A percentile compares a stretch with the other conserved stretches of the same genome.
phyloP scores from a whole-genome alignment of 2,797 vertebrate genomes.

The Syngnathus acus region DNA sequence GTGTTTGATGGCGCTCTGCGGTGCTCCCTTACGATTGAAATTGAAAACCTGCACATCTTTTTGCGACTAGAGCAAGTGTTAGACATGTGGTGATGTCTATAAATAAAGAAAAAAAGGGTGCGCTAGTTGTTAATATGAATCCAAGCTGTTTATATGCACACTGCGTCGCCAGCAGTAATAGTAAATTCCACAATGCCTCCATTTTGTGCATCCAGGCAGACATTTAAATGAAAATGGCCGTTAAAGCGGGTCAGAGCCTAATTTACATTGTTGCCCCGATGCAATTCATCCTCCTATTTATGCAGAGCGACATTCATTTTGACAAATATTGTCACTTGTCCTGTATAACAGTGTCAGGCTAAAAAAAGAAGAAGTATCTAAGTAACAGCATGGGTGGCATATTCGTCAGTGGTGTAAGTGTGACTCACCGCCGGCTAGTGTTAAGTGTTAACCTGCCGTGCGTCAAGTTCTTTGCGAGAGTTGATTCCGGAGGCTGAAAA shows the following conservation, averaged over 20 bases:
- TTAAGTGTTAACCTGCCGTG: background rate
- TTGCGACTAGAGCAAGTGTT: background rate
- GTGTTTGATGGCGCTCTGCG: no score
- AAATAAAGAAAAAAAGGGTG: background rate
- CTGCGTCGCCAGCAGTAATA: background rate
- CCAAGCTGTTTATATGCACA: background rate
- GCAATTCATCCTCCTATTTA: constrained; percentile 1
- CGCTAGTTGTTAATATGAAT: background rate
- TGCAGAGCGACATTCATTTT: background rate
- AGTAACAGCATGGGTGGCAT: background rate
- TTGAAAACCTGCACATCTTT: no score
- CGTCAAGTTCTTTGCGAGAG: background rate
- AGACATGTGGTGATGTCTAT: background rate
- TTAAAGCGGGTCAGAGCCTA: background rate
- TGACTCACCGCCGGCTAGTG: background rate
- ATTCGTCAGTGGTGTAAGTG: background rate
- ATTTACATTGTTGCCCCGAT: constrained; percentile 2
- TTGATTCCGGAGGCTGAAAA: background rate
- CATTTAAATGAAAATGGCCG: background rate
- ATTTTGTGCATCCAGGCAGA: background rate
- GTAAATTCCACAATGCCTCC: background rate
- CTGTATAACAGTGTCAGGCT: background rate
- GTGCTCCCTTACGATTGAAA: no score
- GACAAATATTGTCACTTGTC: constrained; percentile 3
- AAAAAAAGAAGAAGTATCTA: background rate